A percentile compares a stretch with the other conserved stretches of the same genome.
Conservation (phyloP, 2,888 invertebrate genomes). For the Pyralis farinalis region DNA sequence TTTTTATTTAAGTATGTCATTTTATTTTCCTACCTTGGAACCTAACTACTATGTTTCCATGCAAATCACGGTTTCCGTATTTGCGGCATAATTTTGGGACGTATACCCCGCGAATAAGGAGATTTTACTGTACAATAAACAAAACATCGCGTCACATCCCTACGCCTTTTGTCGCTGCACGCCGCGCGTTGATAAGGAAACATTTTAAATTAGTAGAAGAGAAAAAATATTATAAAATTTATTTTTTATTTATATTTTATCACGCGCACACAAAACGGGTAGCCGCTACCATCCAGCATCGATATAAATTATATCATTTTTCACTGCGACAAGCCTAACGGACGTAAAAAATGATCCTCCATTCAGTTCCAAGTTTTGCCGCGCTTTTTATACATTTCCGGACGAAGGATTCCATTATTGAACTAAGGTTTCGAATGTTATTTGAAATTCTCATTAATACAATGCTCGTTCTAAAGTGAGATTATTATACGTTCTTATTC, state of each 20-base stretch:
- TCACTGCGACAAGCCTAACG: slow-evolving; percentile 77
- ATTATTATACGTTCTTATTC: background rate
- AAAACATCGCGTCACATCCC: slow-evolving; percentile 31
- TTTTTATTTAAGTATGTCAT: no score
- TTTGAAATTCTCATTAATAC: slow-evolving; percentile 13
- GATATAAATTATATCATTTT: slow-evolving; percentile 81
- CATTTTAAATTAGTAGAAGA: slow-evolving; percentile 79
- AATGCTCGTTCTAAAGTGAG: slow-evolving; percentile 7
- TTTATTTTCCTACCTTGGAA: no score
- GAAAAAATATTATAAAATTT: slow-evolving; percentile 59
- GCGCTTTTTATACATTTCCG: slow-evolving; percentile 79
- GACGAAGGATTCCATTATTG: slow-evolving; percentile 67
- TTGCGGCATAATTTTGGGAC: no score
- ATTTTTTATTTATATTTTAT: slow-evolving; percentile 76
- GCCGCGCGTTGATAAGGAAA: slow-evolving; percentile 79
- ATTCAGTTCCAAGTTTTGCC: slow-evolving; percentile 75
- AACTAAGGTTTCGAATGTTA: slow-evolving; percentile 26
- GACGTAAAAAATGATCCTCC: slow-evolving; percentile 78
- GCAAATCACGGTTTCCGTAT: no score
- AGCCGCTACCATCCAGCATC: slow-evolving; percentile 65
- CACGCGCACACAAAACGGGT: slow-evolving; percentile 75
- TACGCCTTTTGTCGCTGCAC: slow-evolving; percentile 67
- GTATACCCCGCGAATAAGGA: no score
- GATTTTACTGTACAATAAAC: slow-evolving; percentile 18
- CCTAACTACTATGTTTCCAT: no score